These are phyloP conservation scores for Tragelaphus scriptus DNA, from an alignment of 2,113 vertebrate genomes.

Conservation along the genomic window DNA sequence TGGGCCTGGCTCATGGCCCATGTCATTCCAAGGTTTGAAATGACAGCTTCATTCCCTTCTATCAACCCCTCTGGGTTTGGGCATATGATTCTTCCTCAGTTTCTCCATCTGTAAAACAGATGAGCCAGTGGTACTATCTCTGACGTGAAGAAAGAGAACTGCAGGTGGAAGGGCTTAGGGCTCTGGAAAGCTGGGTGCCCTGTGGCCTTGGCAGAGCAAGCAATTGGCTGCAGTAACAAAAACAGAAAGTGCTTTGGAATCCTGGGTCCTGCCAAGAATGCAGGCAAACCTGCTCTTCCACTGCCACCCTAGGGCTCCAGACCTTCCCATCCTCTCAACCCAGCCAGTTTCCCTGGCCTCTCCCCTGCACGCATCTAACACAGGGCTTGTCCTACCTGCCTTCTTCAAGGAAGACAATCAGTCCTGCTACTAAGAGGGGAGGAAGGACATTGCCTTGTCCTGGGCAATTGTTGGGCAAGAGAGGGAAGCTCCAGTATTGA, in stretches of 20 bases:
- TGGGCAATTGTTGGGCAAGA: background rate
- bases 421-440: background rate
- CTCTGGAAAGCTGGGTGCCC: background rate
- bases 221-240: background rate
- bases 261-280: conserved; percentile 47
- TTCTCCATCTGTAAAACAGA: background rate
- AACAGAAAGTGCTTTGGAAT: conserved; percentile 56
- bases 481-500: background rate
- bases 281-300: conserved; percentile 34
- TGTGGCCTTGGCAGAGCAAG: background rate
- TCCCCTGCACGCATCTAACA: background rate
- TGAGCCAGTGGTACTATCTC: background rate
- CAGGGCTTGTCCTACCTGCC: background rate
- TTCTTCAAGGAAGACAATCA: conserved; percentile 40
- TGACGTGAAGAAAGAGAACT: background rate
- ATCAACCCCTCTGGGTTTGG: background rate
- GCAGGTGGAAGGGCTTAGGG: background rate
- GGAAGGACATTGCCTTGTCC: background rate
- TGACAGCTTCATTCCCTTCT: background rate
- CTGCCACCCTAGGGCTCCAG: background rate
- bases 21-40: background rate
- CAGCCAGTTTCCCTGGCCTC: background rate
- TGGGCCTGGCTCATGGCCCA: background rate
- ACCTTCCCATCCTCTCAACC: background rate
- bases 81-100: background rate